Base-by-base conservation (phyloP, 2,797 vertebrate genomes). In the Enteromius radiatus region DNA sequence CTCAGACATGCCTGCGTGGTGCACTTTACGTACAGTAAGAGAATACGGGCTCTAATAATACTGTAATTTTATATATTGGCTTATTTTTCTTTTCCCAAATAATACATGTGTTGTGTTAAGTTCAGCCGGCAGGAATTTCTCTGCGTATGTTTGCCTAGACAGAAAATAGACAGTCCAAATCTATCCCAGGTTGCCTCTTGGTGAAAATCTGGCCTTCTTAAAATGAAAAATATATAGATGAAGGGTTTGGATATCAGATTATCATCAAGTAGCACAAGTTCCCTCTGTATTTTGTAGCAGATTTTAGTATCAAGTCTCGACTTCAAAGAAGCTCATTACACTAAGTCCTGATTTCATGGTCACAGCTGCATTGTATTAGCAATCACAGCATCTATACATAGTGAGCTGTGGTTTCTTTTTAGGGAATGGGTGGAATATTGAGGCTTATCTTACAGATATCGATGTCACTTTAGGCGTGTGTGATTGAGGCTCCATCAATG, bases 301-400 rank as follows among this genome's bases (percentile, higher is more conserved):
- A 94, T 95, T 93, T 94, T 90, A 92, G 95, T 93, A 93, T 95
- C 94, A 94, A 93, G 91, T 90, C 92, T 91, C 91, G 21, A 90
- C 94, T 95, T 95, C 93, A 94, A 95, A 95, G 94, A 90, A 90
- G 87, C 93, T 94, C 93, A 95, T 95, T 94, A 94, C 78, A 38
- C 91, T 94, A 95, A 95, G 92, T 93, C 94, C 93, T 91, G 93
- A 95, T 95, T 95, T 95, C 93, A 94, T 92, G 94, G 92, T 93
- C 93, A 92, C 95, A 94, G 94, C 94, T 95, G 95, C 67, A 88
- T 85, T 84, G 78, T 89, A 93, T 95, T 94, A 95, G 90, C 92
- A 94, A 94, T 94, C 93, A 94, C 91, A 92, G 91, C 91, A 90
- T 91, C 88, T 88, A 81, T 23, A 84, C 85, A 41, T 81, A 82